These are phyloP conservation scores for Heteromyza rotundicornis DNA, from an alignment of 2,888 invertebrate genomes.

Conservation along the genomic window DNA sequence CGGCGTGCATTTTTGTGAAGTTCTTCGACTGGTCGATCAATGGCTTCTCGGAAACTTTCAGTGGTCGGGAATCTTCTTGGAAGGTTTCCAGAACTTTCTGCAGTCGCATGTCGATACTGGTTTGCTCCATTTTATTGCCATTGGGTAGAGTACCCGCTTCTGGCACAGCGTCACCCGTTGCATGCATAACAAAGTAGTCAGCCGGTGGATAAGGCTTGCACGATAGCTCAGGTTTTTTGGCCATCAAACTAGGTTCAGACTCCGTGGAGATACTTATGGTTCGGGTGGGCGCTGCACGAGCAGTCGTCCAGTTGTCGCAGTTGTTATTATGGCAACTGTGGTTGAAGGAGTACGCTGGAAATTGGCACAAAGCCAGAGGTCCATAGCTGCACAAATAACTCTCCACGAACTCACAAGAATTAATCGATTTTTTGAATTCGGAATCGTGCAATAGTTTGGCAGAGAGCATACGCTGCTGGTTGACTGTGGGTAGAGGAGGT, in stretches of 20 bases:
- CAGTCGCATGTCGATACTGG: conserved; percentile 33
- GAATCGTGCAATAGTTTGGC: conserved; percentile 25
- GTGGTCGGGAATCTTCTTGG: conserved; percentile 28
- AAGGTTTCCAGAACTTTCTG: conserved; percentile 34
- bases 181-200: conserved; percentile 32
- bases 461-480: conserved; percentile 20
- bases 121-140: conserved; percentile 17
- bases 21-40: conserved; percentile 19
- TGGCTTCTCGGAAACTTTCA: conserved; percentile 13
- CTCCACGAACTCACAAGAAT: conserved; percentile 25
- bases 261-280: conserved; percentile 32
- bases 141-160: conserved; percentile 2
- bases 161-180: conserved; percentile 10
- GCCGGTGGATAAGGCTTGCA: conserved; percentile 16
- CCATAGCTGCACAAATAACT: conserved; percentile 30
- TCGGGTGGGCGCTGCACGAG: conserved; percentile 8
- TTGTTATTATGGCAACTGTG: conserved; percentile 20
- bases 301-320: conserved; percentile 3
- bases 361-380: conserved; percentile 15
- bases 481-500: background rate
- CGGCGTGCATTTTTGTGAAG: conserved; percentile 15
- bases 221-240: conserved; percentile 6
- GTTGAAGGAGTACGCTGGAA: conserved; percentile 20
- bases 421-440: conserved; percentile 18
- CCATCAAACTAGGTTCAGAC: conserved; percentile 28